These are phyloP conservation scores for Melieria picta DNA, from an alignment of 2,888 invertebrate genomes.

Conservation along the genomic window DNA sequence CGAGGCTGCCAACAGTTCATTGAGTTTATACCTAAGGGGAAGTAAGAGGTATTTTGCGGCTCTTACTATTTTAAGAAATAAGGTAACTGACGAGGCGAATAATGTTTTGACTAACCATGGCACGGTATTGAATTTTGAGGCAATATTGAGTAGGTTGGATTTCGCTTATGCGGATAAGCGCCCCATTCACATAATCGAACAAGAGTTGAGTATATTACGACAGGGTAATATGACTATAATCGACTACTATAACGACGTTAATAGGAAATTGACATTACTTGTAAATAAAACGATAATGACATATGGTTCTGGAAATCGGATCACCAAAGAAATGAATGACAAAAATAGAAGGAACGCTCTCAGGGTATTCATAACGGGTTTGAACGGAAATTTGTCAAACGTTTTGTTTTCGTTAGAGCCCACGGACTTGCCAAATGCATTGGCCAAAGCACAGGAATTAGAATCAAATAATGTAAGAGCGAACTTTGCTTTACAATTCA, in stretches of 20 bases:
- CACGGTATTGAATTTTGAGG: conserved; percentile 34
- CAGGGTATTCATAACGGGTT: conserved; percentile 18
- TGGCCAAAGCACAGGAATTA: conserved; percentile 27
- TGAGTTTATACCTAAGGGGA: conserved; percentile 20
- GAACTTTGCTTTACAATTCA: background rate
- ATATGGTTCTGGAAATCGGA: background rate
- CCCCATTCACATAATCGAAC: conserved; percentile 32
- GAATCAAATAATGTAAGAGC: conserved; percentile 20
- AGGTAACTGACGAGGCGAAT: conserved; percentile 14
- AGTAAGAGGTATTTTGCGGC: conserved; percentile 31
- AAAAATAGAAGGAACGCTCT: conserved; percentile 27
- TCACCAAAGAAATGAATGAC: conserved; percentile 25
- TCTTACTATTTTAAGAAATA: conserved; percentile 30
- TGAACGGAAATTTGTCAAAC: conserved; percentile 21
- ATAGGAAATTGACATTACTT: conserved; percentile 25
- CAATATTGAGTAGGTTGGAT: conserved; percentile 30
- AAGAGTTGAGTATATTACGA: conserved; percentile 32
- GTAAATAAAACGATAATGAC: conserved; percentile 25
- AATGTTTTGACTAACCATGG: conserved; percentile 30
- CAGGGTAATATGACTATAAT: conserved; percentile 28
- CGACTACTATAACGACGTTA: conserved; percentile 31
- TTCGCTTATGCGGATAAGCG: conserved; percentile 36
- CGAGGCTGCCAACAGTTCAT: conserved; percentile 27
- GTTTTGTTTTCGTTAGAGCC: conserved; percentile 33
- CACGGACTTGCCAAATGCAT: conserved; percentile 30